Evolutionary conservation across 2,797 vertebrate genomes (phyloP).

Genomic region (Lemur catta): DNA sequence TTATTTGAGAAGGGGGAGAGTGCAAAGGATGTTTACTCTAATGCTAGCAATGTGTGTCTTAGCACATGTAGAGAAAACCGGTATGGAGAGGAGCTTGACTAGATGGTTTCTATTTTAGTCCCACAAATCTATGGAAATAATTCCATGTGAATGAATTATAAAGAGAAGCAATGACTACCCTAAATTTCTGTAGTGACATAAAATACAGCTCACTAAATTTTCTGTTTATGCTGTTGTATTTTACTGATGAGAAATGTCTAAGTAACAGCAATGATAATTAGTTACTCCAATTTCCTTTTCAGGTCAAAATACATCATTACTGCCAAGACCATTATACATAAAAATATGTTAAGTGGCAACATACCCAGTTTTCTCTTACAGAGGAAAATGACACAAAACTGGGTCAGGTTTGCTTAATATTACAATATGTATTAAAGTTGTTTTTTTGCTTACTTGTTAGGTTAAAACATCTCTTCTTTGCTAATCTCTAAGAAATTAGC

Average conservation of each 20-base stretch:
- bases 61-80: not conserved
- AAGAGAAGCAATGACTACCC: constrained; percentile 10
- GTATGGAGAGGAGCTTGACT: not conserved
- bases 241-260: constrained; percentile 37
- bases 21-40: not conserved
- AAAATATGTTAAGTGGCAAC: constrained; percentile 16
- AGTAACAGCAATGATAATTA: constrained; percentile 11
- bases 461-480: constrained; percentile 37
- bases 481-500: constrained; percentile 25
- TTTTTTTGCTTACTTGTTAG: not conserved
- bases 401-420: constrained; percentile 25
- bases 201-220: constrained; percentile 13
- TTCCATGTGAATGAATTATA: not conserved
- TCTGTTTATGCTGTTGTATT: constrained; percentile 36
- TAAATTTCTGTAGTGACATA: constrained; percentile 24
- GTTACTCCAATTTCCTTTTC: constrained; percentile 22
- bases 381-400: constrained; percentile 31
- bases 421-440: not conserved
- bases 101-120: constrained; percentile 13
- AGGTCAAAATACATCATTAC: constrained; percentile 35
- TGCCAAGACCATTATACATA: not conserved
- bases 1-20: not conserved
- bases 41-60: not conserved
- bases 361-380: constrained; percentile 8
- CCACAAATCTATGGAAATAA: constrained; percentile 40